Evolutionary conservation across 2,888 invertebrate species (phyloP), one percentile per base, ranked within the genome.

Genomic region (Nipponacmea schrenckii): DNA sequence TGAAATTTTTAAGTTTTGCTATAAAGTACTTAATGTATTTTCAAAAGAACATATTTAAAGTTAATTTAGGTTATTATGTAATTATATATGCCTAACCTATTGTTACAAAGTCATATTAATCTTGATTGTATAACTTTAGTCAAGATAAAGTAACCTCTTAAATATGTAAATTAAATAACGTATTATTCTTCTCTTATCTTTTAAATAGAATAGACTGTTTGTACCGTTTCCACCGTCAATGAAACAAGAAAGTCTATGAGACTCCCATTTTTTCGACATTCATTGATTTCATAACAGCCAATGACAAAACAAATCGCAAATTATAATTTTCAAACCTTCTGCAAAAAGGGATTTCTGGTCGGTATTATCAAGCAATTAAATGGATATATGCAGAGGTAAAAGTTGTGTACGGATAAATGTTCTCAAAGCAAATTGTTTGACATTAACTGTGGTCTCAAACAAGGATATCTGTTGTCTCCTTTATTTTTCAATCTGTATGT

Each of bases 381-480:
- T 45, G 44, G 15, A n/a, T 66, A 66, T 44, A 66, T 66, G 45
- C 31, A 44, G 44, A 66, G 17, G 46, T 66, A 66, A 66, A 17
- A 44, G 0, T 8, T 66, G 66, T 45, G 45, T 66, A n/a, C n/a
- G 45, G 48, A 44, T 39, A 39, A 46, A 1, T 46, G 46, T 12
- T 46, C 46, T 46, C 17, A 46, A 12, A 15, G 3, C 46, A 2
- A 17, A 46, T 12, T 46, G 46, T 46, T 46, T 46, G 46, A 4
- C 17, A 46, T 66, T 39, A 31, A 66, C 15, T 44, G 45, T 45
- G 66, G 39, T 66, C 45, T 66, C 15, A 66, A 66, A 66, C 66
- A 66, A 44, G 66, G 66, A 2, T 77, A 74, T 73, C 26, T 71
- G 15, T 66, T 77, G 8, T 77, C 77, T 12, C 75, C 74, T 17